Conservation (phyloP, 2,888 invertebrate species). For the Macrophya annulata region DNA sequence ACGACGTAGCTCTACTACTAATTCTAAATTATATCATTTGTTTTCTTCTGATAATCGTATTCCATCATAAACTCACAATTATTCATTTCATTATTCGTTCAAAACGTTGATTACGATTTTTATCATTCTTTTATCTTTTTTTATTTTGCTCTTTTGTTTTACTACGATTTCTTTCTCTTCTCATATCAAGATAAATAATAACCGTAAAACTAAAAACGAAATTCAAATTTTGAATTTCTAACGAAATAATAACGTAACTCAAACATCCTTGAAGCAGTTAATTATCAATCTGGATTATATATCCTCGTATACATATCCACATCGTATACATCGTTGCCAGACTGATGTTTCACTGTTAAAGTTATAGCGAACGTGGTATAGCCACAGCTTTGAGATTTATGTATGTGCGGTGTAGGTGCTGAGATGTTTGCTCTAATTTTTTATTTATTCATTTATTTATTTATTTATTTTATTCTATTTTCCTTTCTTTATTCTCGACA, state of each 20-base stretch:
- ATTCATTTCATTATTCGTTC: not conserved
- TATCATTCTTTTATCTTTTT: not conserved
- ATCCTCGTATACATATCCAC: not conserved
- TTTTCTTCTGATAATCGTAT: not conserved
- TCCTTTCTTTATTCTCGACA: not conserved
- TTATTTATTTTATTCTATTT: not conserved
- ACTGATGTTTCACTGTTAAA: not conserved
- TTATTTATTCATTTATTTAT: not conserved
- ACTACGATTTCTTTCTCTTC: no score
- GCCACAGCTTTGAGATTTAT: constrained; percentile 37
- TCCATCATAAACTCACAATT: not conserved
- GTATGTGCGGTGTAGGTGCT: not conserved
- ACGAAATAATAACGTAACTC: not conserved
- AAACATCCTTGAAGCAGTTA: not conserved
- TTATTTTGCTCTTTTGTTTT: not conserved
- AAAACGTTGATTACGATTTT: not conserved
- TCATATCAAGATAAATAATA: not conserved
- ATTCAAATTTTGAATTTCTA: not conserved
- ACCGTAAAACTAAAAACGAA: not conserved
- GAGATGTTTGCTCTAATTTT: not conserved
- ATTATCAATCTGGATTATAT: not conserved
- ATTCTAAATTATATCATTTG: constrained; percentile 17
- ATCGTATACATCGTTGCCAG: not conserved
- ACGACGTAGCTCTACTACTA: constrained; percentile 38
- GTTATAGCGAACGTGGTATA: constrained; percentile 16